Conservation (phyloP, 2,888 invertebrate genomes). For the Phyto melanocephala region DNA sequence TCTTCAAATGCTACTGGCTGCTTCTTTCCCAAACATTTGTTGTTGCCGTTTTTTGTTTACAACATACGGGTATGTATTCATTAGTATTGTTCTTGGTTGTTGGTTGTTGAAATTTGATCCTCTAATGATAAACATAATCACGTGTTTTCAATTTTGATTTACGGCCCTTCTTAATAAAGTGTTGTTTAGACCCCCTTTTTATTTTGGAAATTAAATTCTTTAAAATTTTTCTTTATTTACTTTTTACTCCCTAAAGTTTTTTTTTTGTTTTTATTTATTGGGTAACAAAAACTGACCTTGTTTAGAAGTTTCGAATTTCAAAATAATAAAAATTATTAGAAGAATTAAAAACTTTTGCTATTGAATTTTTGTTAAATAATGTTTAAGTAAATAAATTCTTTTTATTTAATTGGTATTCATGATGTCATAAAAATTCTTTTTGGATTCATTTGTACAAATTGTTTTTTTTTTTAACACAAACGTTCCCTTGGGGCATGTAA, state of each 20-base stretch:
- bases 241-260: conserved; percentile 32
- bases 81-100: background rate
- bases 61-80: background rate
- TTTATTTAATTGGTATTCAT: background rate
- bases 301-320: conserved; percentile 51
- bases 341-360: background rate
- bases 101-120: conserved; percentile 54
- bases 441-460: background rate
- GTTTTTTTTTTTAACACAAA: background rate
- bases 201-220: conserved; percentile 1
- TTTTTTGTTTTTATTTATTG: background rate
- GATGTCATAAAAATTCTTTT: background rate
- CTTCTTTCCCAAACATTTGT: background rate
- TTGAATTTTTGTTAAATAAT: background rate
- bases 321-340: conserved; percentile 14
- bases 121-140: conserved; percentile 62
- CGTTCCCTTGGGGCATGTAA: too few relatives aligned
- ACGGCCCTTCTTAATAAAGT: conserved; percentile 2
- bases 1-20: background rate
- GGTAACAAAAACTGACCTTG: conserved; percentile 28
- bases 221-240: background rate
- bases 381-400: background rate
- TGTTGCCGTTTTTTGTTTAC: background rate
- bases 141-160: conserved; percentile 61
- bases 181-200: background rate